Conservation (phyloP, 2,113 vertebrate species). For the Numenius arquata region DNA sequence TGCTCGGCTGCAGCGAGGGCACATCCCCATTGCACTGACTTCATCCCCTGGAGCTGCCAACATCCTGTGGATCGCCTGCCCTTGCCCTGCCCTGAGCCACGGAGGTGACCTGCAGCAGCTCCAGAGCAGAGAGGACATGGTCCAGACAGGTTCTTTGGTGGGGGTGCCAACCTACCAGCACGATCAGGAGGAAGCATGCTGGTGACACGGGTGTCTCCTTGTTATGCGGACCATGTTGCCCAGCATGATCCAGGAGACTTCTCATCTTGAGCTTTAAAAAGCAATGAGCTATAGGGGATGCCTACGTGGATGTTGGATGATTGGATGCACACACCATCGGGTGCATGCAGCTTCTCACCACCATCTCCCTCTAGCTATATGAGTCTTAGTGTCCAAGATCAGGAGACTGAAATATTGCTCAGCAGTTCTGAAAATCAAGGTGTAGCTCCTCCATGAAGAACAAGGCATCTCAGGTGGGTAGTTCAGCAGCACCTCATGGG, state of each 20-base stretch:
- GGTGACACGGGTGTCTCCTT: background rate
- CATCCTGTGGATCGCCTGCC: fast-evolving
- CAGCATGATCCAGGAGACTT: background rate
- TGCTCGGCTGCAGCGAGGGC: background rate
- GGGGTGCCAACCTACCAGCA: background rate
- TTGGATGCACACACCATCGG: fast-evolving
- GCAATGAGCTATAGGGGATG: background rate
- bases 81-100: background rate
- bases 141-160: background rate
- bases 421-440: background rate
- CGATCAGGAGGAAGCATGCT: background rate
- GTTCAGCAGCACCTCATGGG: background rate
- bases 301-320: background rate
- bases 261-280: background rate
- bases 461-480: background rate
- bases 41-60: background rate
- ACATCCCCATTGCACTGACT: background rate
- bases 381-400: background rate
- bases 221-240: background rate
- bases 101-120: background rate
- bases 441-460: background rate
- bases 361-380: background rate
- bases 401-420: background rate
- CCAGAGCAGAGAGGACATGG: fast-evolving
- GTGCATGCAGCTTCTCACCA: background rate